These are phyloP conservation scores for Syngnathus acus DNA, from an alignment of 2,797 vertebrate genomes.

Conservation along the genomic window DNA sequence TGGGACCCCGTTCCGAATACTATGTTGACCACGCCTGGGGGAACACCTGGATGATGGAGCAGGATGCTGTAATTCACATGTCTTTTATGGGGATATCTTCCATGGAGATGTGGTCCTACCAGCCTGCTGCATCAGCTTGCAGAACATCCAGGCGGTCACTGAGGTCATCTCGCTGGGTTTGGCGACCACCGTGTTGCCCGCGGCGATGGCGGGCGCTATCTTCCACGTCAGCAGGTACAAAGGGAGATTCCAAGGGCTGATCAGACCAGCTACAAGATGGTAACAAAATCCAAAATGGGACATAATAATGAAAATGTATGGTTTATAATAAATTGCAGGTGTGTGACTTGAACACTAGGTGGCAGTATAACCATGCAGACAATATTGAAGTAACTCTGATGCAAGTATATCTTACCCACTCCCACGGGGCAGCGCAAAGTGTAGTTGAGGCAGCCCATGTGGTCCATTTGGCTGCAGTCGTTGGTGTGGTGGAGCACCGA, in stretches of 20 bases:
- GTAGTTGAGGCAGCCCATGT: conserved; percentile 82
- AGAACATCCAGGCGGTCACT: conserved; percentile 96
- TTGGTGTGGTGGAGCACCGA: conserved; percentile 81
- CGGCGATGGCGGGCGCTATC: conserved; percentile 87
- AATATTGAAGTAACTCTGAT: too few species aligned
- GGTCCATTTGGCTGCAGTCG: conserved; percentile 83
- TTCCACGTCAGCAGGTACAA: conserved; percentile 96
- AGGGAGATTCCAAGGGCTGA: conserved; percentile 96
- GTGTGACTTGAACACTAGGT: too few species aligned
- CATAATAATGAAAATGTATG: too few species aligned
- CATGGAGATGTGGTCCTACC: conserved; percentile 64
- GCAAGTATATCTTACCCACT: conserved; percentile 71
- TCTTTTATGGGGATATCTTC: too few species aligned
- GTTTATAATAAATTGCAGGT: too few species aligned
- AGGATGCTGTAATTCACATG: neutral
- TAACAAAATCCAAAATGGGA: neutral
- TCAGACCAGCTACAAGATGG: conserved; percentile 78
- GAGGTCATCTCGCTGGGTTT: conserved; percentile 98
- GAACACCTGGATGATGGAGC: conserved; percentile 69
- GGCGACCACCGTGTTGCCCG: conserved; percentile 91
- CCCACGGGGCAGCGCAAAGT: conserved; percentile 82
- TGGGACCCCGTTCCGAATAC: conserved; percentile 80
- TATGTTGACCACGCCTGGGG: conserved; percentile 86
- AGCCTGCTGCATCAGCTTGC: conserved; percentile 82
- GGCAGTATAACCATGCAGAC: neutral